Base-by-base conservation (phyloP, 2,888 invertebrate genomes). In the Nemotelus pantherinus region DNA sequence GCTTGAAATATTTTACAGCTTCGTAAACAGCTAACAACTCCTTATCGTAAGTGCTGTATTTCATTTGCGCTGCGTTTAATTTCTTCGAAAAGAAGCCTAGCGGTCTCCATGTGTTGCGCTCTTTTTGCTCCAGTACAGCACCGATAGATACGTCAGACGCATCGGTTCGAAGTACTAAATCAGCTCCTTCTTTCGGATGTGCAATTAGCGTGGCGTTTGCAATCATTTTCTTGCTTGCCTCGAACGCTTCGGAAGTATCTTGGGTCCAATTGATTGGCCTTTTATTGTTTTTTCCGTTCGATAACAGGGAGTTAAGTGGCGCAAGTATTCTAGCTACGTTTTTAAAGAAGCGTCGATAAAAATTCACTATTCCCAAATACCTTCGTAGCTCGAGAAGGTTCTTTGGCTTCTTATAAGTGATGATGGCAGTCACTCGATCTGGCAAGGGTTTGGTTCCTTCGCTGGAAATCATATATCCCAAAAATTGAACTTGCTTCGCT, bases 11-110 rank as follows among this genome's bases (percentile, higher is more conserved):
- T 50, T 68, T 68, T 4, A 6, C n/a, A 25, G 25, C 76, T 47
- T 82, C 79, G 74, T 85, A 87, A 0, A 86, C 84, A 0, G 85
- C 85, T 3, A 85, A 80, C 0, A 87, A 81, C 80, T 86, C 85
- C 3, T 85, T 65, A 78, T 88, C 86, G 77, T 86, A 87, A 1
- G 75, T 67, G 64, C 78, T 79, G 25, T 86, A 87, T 7, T 84
- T 84, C 3, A 55, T 72, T 79, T 87, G 83, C 0, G 84, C 77
- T 0, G 81, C 76, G 10, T 77, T 82, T 2, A 86, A 77, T 48
- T 83, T 84, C 67, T 81, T 81, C 2, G 85, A 85, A 77, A 84
- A 86, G 43, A 71, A 71, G 4, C 71, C 57, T 10, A 71, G 58
- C 9, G 43, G 71, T 10, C 43, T 41, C 55, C 43, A 55, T 57